Conservation (phyloP, 2,888 invertebrate genomes). For the Busseola fusca region DNA sequence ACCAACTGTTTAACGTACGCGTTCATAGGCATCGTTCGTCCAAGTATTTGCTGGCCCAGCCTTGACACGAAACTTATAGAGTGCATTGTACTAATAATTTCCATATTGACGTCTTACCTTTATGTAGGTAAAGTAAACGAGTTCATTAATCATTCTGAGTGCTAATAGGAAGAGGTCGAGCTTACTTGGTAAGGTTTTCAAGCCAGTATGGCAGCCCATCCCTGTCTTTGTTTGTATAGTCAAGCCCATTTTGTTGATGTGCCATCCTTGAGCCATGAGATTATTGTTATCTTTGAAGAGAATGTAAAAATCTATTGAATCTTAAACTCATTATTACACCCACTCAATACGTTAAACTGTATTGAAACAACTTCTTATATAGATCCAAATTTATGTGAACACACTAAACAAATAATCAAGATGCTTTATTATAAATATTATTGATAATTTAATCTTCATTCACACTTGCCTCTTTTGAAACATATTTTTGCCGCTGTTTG, state of each 20-base stretch:
- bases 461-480: constrained; percentile 85
- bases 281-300: constrained; percentile 57
- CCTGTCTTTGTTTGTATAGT: constrained; percentile 73
- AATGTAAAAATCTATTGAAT: constrained; percentile 48
- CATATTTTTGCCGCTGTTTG: constrained; percentile 86
- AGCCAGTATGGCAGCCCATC: constrained; percentile 80
- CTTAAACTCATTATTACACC: constrained; percentile 50
- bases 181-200: constrained; percentile 85
- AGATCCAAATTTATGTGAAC: constrained; percentile 28
- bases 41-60: constrained; percentile 62
- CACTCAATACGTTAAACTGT: constrained; percentile 31
- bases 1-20: constrained; percentile 21
- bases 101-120: constrained; percentile 64
- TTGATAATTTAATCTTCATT: constrained; percentile 67
- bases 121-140: constrained; percentile 47
- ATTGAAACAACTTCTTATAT: constrained; percentile 26
- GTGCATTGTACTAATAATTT: constrained; percentile 66
- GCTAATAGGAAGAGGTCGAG: constrained; percentile 46
- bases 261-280: constrained; percentile 84
- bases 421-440: constrained; percentile 55
- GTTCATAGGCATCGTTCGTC: constrained; percentile 16
- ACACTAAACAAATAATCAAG: constrained; percentile 36
- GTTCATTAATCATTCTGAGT: constrained; percentile 70
- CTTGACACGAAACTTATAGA: constrained; percentile 71
- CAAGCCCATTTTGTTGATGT: constrained; percentile 77